These are phyloP conservation scores for Enteromius treurensis DNA, from an alignment of 2,797 vertebrate genomes.

Conservation along the genomic window DNA sequence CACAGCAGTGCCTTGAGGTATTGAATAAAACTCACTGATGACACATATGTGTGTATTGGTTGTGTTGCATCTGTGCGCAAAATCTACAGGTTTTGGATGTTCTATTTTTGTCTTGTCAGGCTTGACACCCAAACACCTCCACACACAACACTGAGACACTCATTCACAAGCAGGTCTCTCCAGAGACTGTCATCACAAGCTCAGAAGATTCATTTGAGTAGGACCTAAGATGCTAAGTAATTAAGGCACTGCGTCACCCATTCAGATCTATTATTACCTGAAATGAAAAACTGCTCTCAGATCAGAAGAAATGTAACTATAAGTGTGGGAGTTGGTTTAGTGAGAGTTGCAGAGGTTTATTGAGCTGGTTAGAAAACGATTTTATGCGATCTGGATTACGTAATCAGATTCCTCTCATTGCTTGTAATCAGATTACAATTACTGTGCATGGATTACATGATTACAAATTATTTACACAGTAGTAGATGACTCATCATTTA, in stretches of 20 bases:
- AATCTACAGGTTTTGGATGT: not conserved
- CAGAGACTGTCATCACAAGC: not conserved
- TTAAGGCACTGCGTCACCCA: not conserved
- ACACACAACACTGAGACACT: not conserved
- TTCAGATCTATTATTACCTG: not conserved
- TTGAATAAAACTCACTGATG: not conserved
- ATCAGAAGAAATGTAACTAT: constrained; percentile 8
- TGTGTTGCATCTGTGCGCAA: not conserved
- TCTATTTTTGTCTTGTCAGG: not conserved
- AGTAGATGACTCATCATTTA: not conserved
- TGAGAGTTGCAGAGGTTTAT: not conserved
- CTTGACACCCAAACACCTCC: constrained; percentile 9
- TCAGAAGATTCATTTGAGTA: not conserved
- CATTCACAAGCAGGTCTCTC: not conserved
- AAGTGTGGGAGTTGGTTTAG: not conserved
- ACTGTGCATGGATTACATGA: not conserved
- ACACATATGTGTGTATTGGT: not conserved
- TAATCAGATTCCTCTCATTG: not conserved
- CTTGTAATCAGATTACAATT: not conserved
- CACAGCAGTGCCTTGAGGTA: not conserved
- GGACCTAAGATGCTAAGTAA: not conserved
- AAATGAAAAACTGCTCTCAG: not conserved
- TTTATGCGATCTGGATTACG: not conserved
- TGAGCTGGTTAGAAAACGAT: not conserved
- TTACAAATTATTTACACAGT: not conserved